These are phyloP conservation scores for Eupeodes latifasciatus DNA, from an alignment of 2,888 invertebrate species.

Conservation along the genomic window DNA sequence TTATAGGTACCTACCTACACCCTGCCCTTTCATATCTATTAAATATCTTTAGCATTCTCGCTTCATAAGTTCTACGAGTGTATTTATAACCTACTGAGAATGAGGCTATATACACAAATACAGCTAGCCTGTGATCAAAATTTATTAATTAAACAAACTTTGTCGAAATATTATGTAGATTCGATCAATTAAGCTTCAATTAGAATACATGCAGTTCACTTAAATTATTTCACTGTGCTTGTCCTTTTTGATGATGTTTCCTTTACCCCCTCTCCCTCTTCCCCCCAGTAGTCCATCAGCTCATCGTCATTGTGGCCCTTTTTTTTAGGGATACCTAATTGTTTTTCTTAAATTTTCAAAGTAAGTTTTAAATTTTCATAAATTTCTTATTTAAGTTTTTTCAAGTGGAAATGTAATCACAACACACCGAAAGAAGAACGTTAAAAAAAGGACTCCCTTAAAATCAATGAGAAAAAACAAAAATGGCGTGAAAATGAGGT, in stretches of 20 bases:
- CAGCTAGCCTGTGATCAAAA: constrained; percentile 4
- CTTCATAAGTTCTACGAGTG: background rate
- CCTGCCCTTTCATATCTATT: too few relatives aligned
- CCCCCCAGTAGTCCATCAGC: too few relatives aligned
- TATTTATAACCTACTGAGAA: background rate
- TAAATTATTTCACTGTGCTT: constrained; percentile 1
- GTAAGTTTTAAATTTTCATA: background rate
- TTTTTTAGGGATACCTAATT: background rate
- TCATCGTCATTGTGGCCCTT: too few relatives aligned
- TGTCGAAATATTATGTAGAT: constrained; percentile 29
- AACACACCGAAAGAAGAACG: background rate
- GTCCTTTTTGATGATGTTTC: too few relatives aligned
- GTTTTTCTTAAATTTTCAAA: constrained; percentile 3
- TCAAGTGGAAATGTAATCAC: background rate
- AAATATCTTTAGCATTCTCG: constrained; percentile 10
- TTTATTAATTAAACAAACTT: constrained; percentile 71
- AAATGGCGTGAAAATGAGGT: constrained; percentile 15
- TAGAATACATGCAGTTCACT: constrained; percentile 47
- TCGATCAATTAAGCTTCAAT: constrained; percentile 63
- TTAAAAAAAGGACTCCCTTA: background rate
- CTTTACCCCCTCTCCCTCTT: too few relatives aligned
- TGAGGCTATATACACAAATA: background rate
- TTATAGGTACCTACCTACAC: background rate
- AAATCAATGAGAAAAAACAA: constrained; percentile 17
- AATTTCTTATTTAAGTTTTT: background rate